These are phyloP conservation scores for Cathartes aura DNA, from an alignment of 2,113 vertebrate species.

Conservation along the genomic window DNA sequence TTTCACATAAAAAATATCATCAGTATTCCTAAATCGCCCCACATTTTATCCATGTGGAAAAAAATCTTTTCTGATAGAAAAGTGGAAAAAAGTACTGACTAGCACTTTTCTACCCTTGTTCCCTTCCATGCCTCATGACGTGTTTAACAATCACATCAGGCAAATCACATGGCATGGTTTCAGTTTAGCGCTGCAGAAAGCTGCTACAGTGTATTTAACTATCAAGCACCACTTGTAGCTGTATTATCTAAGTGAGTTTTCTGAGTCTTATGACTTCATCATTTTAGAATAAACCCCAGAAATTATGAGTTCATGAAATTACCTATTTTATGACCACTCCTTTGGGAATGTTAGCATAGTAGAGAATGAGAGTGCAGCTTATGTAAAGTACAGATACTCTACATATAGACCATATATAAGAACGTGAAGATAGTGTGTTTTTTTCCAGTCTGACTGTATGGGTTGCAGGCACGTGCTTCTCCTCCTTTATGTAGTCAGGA, in stretches of 20 bases:
- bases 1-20: neutral
- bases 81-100: neutral
- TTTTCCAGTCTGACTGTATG: neutral
- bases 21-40: fast-evolving
- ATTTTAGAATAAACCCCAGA: neutral
- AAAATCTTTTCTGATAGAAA: neutral
- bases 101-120: neutral
- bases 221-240: neutral
- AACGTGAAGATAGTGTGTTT: neutral
- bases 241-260: neutral
- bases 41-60: neutral
- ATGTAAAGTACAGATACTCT: neutral
- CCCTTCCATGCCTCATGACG: neutral
- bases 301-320: neutral
- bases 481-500: neutral
- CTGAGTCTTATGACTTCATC: neutral
- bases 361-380: neutral
- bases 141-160: neutral
- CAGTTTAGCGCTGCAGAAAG: neutral
- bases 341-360: neutral
- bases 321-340: neutral
- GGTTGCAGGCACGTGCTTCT: neutral
- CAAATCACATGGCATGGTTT: neutral
- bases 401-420: neutral
- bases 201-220: neutral